Conservation (phyloP, 2,888 invertebrate genomes). For the Aleiodes alternator region DNA sequence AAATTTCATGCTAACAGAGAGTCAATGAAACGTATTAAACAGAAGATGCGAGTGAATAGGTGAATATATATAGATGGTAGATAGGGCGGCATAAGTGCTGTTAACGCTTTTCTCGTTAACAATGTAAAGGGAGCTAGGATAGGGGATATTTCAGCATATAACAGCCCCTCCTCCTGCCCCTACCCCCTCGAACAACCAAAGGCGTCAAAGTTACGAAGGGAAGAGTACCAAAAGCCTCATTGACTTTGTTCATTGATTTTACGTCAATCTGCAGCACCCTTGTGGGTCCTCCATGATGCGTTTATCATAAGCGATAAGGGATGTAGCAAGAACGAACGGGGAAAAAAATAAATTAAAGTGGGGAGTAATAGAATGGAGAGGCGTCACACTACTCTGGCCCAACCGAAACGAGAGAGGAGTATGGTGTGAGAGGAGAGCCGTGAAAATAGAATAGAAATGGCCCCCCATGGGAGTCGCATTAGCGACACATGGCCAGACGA, state of each 20-base stretch:
- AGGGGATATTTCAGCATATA: constrained; percentile 25
- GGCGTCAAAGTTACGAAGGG: constrained; percentile 46
- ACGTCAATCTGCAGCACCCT: constrained; percentile 73
- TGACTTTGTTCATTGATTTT: constrained; percentile 76
- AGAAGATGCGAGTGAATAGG: constrained; percentile 15
- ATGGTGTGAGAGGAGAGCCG: constrained; percentile 24
- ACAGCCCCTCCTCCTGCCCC: neutral
- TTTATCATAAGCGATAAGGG: constrained; percentile 73
- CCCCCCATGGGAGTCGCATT: constrained; percentile 73
- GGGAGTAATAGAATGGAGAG: constrained; percentile 47
- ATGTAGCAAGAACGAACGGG: constrained; percentile 44
- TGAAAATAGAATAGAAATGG: constrained; percentile 74
- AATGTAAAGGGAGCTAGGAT: constrained; percentile 41
- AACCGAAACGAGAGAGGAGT: constrained; percentile 16
- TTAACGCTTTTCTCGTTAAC: constrained; percentile 49
- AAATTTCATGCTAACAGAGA: neutral
- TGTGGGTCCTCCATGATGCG: constrained; percentile 73
- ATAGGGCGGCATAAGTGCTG: constrained; percentile 41
- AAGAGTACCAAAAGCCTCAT: constrained; percentile 64
- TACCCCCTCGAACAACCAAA: constrained; percentile 34
- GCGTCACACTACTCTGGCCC: constrained; percentile 42
- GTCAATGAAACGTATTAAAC: constrained; percentile 32
- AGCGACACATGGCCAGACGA: constrained; percentile 74
- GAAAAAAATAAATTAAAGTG: constrained; percentile 12
- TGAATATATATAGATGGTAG: neutral